Conservation (phyloP, 2,797 vertebrate genomes). For the Podargus strigoides region DNA sequence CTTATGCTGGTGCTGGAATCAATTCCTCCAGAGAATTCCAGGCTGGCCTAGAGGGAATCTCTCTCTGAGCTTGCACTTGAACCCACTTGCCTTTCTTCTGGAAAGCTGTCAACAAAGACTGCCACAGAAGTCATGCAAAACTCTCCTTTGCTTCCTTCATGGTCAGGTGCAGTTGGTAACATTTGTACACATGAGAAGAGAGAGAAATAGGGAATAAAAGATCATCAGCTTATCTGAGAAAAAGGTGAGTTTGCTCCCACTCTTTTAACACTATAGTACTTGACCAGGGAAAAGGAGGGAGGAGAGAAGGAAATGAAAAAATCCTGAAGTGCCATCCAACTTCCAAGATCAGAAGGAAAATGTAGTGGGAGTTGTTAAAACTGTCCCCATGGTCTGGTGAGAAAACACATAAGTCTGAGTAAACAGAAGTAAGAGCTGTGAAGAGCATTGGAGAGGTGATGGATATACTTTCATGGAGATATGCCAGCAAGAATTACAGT, state of each 20-base stretch:
- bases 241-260: neutral
- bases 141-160: neutral
- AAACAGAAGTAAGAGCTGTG: neutral
- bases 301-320: neutral
- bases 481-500: neutral
- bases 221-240: neutral
- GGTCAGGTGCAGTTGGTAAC: neutral
- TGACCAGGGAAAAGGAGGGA: neutral
- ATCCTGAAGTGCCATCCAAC: neutral
- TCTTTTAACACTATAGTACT: neutral
- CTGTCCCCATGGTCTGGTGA: neutral
- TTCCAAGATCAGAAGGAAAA: neutral
- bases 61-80: neutral
- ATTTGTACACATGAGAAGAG: neutral
- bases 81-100: neutral
- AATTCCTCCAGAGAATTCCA: neutral
- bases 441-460: neutral
- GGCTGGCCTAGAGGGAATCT: neutral
- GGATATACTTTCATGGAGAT: neutral
- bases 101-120: neutral
- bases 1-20: neutral
- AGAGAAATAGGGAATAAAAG: neutral
- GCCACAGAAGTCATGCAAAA: neutral
- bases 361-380: neutral
- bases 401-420: neutral